phyloP scores from a whole-genome alignment of 64 coral and sea anemone genomes.

The Porites australiensis region DNA sequence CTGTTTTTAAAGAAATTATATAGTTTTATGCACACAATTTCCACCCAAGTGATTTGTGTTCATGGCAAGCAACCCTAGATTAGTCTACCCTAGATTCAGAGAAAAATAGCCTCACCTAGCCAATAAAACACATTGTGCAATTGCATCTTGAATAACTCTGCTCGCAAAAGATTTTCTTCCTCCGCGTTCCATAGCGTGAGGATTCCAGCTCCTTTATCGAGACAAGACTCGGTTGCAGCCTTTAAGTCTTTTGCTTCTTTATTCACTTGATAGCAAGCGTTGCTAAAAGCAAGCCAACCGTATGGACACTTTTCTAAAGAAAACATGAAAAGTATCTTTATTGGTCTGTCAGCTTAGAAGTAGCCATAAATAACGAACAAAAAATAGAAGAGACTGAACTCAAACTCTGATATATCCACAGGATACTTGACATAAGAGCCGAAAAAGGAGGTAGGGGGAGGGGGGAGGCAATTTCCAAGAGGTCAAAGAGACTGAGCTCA shows the following conservation, averaged over 20 bases:
- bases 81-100: no score
- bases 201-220: constrained; percentile 72
- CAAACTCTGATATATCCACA: no score
- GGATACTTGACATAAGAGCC: no score
- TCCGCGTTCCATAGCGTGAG: constrained; percentile 54
- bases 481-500: no score
- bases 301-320: constrained; percentile 68
- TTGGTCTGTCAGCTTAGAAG: not conserved
- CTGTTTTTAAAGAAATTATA: no score
- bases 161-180: constrained; percentile 79
- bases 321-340: not conserved
- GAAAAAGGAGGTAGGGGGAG: no score
- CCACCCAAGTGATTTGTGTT: no score
- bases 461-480: no score
- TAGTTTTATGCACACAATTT: no score
- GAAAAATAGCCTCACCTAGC: constrained; percentile 66
- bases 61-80: no score
- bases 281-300: constrained; percentile 64
- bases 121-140: constrained; percentile 79
- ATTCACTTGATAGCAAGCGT: constrained; percentile 85
- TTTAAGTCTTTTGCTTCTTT: constrained; percentile 24
- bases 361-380: no score
- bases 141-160: constrained; percentile 45
- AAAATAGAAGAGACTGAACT: no score
- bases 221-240: constrained; percentile 59